Base-by-base conservation (phyloP, 2,888 invertebrate species). In the Biston betularia region DNA sequence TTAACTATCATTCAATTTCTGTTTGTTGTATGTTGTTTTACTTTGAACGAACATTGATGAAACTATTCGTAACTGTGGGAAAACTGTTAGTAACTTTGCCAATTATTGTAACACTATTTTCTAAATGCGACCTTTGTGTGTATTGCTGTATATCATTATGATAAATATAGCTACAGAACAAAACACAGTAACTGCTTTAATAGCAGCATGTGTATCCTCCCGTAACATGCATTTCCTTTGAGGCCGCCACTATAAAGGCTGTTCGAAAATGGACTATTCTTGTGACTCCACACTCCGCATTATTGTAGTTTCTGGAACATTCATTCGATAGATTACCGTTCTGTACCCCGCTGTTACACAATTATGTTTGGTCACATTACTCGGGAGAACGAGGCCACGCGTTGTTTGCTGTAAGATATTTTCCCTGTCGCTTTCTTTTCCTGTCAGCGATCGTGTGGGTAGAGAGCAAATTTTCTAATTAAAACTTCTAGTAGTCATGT, bases 181-280 rank as follows among this genome's bases (percentile, higher is more conserved):
- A 35, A 4, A 38, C 44, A 8, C 7, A 52, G 42, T 44, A 7
- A 4, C 35, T 11, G 42, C 52, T 33, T 58, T 53, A 63, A 55
- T 56, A 34, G 40, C 42, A 57, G 55, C 40, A 52, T 55, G 61
- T 64, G 63, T 69, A 57, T 52, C 54, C 48, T 67, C 61, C 53
- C 53, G 35, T 66, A 68, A 64, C 60, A 62, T 65, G 67, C 65
- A 70, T 68, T 75, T 75, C 65, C 73, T 73, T 53, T 65, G 63
- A 70, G 72, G 72, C 74, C 72, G 65, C 78, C 72, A 80, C 79
- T 78, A 65, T 15, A 34, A 83, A 86, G 84, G 86, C 77, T 85
- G 81, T 85, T 81, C 82, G 80, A 79, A 85, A 88, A 88, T 83
- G 80, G 79, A 82, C 75, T 81, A 81, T 80, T 82, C 83, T 83